Evolutionary conservation across 1,140 invertebrate genomes (phyloP).

Genomic region (Lithobius niger): DNA sequence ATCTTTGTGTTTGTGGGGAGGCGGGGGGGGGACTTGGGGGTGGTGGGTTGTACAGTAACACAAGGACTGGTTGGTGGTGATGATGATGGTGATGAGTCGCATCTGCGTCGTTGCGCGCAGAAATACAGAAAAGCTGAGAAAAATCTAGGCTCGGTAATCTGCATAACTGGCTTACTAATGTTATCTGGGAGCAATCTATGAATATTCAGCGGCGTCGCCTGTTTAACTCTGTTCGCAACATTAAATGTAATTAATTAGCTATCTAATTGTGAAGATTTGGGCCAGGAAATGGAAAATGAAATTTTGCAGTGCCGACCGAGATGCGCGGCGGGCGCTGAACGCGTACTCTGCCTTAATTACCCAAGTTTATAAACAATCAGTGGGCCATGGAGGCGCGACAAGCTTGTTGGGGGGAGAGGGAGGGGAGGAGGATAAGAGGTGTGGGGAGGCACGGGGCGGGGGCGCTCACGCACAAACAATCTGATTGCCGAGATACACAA

Average conservation of each 20-base stretch:
- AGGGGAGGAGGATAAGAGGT: too few species aligned
- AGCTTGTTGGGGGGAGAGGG: too few species aligned
- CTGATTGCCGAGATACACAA: too few species aligned
- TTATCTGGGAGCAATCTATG: constrained; percentile 11
- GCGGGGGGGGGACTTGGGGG: neutral
- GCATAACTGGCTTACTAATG: constrained; percentile 14
- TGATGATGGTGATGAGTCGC: too few species aligned
- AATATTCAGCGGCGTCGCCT: constrained; percentile 9
- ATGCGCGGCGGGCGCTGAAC: neutral
- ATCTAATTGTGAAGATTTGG: constrained; percentile 13
- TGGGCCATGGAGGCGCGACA: too few species aligned
- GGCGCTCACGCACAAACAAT: too few species aligned
- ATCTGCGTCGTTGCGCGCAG: too few species aligned
- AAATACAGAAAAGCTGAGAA: too few species aligned
- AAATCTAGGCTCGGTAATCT: constrained; percentile 4
- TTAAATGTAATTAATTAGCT: constrained; percentile 15
- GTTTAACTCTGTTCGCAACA: constrained; percentile 3
- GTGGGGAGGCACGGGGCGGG: too few species aligned
- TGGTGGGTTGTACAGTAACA: neutral
- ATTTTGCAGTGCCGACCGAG: neutral
- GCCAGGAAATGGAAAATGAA: constrained; percentile 9
- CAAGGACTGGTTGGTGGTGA: constrained; percentile 10
- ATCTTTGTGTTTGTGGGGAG: constrained; percentile 7
- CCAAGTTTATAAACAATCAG: neutral
- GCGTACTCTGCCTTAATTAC: neutral